phyloP scores from a whole-genome alignment of 2,113 vertebrate species.

The Aspidoscelis tigris region DNA sequence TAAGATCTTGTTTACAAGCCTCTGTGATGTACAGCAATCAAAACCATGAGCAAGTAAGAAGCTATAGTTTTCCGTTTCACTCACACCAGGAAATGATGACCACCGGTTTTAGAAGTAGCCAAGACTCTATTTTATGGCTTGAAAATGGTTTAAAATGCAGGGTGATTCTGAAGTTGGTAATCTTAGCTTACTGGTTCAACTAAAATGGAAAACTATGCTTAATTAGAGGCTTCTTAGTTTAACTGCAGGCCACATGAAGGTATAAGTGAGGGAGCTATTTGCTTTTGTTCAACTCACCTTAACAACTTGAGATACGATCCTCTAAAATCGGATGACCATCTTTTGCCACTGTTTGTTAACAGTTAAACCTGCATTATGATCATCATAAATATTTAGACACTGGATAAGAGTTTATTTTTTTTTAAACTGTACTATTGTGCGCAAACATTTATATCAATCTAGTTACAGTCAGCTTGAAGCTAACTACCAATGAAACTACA shows the following conservation, averaged over 20 bases:
- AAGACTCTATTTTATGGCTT: neutral
- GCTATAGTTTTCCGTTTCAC: neutral
- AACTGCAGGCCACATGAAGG: neutral
- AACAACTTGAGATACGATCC: slow-evolving; percentile 3
- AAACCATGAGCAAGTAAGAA: neutral
- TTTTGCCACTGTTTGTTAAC: slow-evolving; percentile 40
- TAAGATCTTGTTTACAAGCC: slow-evolving; percentile 50
- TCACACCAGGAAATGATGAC: neutral
- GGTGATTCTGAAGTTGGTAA: neutral
- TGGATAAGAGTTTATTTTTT: slow-evolving; percentile 44
- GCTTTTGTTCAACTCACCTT: neutral
- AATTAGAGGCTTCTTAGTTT: neutral
- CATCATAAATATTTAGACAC: slow-evolving; percentile 43
- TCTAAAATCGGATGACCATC: neutral
- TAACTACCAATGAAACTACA: slow-evolving; percentile 60
- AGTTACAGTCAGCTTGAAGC: slow-evolving; percentile 37
- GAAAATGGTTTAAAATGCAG: neutral
- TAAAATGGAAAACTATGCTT: neutral
- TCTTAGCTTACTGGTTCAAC: neutral
- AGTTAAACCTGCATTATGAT: slow-evolving; percentile 27
- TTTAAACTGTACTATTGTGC: slow-evolving; percentile 54
- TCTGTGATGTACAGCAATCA: neutral
- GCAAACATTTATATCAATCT: slow-evolving; percentile 44
- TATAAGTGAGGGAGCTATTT: neutral
- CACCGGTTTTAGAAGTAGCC: neutral